Base-by-base conservation (phyloP, 2,113 vertebrate genomes). In the Motacilla alba region DNA sequence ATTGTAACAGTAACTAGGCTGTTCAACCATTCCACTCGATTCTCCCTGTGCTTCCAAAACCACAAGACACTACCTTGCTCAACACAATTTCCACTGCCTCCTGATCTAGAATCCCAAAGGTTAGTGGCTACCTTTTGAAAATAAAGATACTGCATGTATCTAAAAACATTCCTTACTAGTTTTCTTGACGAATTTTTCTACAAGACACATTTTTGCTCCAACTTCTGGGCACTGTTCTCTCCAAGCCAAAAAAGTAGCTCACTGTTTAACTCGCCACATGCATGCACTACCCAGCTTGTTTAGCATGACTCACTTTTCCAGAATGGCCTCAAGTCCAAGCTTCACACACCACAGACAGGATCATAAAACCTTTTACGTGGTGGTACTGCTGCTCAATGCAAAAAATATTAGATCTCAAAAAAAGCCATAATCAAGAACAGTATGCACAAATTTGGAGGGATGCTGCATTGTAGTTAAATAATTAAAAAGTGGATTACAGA, bases 91-190 rank as follows among this genome's bases (percentile, higher is more conserved):
- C 43, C 23, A 62, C 16, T 59, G 27, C 39, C 30, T 81, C 27
- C 23, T 50, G 46, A 43, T 81, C 50, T 44, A 24, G 41, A 80
- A 69, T 41, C 49, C 47, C 7, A 17, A 43, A 68, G 6, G n/a
- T 31, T 15, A 73, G 6, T 44, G 17, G n/a, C 22, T 56, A 1
- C 33, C 49, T 83, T 89, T 49, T 69, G 11, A 69, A 86, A 19
- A 33, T 0, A 2, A 1, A 43, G 18, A 73, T 19, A 72, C 3
- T 27, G 10, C 7, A 3, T 10, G 3, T 15, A 52, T 27, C 33
- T 70, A 46, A 70, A 84, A 78, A 44, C 2, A 4, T 21, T 23
- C 22, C 14, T 21, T 12, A 6, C 11, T 43, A 13, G 17, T 30
- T 82, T 70, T 58, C 37, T 24, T 11, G 7, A 66, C 2, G 0